Conservation (phyloP, 2,113 vertebrate species). For the Leuciscus idus region DNA sequence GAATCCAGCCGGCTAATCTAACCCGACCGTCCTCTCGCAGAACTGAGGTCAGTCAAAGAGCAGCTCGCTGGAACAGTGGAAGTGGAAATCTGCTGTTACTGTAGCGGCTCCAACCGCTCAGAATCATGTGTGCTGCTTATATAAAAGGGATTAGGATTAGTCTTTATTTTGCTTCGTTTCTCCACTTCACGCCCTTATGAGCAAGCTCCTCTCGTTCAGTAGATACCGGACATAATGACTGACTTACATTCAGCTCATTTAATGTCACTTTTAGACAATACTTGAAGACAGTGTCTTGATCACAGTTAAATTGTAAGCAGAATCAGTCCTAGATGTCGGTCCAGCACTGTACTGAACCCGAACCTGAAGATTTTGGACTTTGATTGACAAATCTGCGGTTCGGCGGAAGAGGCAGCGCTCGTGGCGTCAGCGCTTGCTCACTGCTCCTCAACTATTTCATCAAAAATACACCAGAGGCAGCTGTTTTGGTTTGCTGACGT, state of each 20-base stretch:
- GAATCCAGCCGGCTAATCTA: not conserved
- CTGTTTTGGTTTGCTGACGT: constrained; percentile 26
- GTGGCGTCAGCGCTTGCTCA: not conserved
- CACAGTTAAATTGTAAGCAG: not conserved
- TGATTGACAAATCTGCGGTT: constrained; percentile 18
- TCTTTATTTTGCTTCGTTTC: constrained; percentile 65
- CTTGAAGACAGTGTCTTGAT: not conserved
- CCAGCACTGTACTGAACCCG: not conserved
- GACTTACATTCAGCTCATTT: no score
- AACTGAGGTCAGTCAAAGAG: not conserved
- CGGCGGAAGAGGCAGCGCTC: not conserved
- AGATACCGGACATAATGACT: not conserved
- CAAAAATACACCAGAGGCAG: constrained; percentile 28
- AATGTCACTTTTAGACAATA: not conserved
- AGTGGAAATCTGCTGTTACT: constrained; percentile 6
- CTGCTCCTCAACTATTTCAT: constrained; percentile 17
- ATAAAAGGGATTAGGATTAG: constrained; percentile 77
- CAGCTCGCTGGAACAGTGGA: not conserved
- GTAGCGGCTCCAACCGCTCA: constrained; percentile 53
- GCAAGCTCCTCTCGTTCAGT: constrained; percentile 22
- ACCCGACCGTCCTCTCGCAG: not conserved
- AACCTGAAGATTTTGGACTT: not conserved
- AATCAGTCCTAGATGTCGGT: not conserved
- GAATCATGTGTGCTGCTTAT: constrained; percentile 67
- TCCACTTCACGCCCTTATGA: constrained; percentile 43